Base-by-base conservation (phyloP, 2,113 vertebrate genomes). In the Coregonus clupeaformis region DNA sequence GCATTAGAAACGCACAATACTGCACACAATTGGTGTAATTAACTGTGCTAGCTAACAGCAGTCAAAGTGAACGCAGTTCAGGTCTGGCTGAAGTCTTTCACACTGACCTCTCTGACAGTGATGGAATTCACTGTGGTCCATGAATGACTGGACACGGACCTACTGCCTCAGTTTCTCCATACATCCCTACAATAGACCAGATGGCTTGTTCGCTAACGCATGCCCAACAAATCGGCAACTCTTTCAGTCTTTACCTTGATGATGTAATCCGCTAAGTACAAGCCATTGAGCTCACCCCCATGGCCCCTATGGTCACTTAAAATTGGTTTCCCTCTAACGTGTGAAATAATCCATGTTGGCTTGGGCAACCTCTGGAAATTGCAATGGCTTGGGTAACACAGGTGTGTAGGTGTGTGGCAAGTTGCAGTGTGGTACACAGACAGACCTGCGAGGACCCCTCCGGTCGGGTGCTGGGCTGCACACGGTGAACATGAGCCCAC, bases 401-500 rank as follows among this genome's bases (percentile, higher is more conserved):
- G 20, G 6, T 5, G 9, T 55, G 13, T 55, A 20, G 6, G 13
- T 2, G 36, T 42, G 36, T 42, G 36, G 36, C 36, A 42, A 60
- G n/a, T 60, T 60, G 57, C 2, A 24, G 49, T 22, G n/a, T 60
- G 57, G 6, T 6, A 24, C 20, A 22, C 57, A 36, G 29, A 67
- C 65, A 30, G 7, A 32, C 29, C 65, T 32, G 65, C 7, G 18
- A 42, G 30, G 6, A 36, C 12, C 27, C 64, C 64, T 36, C 64
- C 29, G 5, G 11, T 68, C 14, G 66, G 65, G 12, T 18, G 16
- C 62, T 13, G 25, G 20, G 32, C 66, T 9, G 67, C 36, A 42
- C 36, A 68, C 65, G 2, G 65, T 45, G 30, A 42, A 68, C 66
- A 45, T 22, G 66, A 68, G 20, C 67, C 20, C 67, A 45, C 67